Conservation (phyloP, 2,888 invertebrate genomes). For the Entomobrya multifasciata region DNA sequence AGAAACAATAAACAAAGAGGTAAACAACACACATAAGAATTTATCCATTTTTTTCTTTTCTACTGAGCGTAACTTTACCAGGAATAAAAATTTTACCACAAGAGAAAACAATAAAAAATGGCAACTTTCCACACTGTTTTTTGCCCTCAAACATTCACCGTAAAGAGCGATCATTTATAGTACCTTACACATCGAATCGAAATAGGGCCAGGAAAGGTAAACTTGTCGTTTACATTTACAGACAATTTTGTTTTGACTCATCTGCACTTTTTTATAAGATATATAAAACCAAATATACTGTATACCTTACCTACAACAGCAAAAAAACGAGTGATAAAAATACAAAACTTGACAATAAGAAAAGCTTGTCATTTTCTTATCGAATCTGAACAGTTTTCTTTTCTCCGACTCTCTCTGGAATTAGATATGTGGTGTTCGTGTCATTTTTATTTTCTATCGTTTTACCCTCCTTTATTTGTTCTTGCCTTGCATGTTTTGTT, state of each 20-base stretch:
- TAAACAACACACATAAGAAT: conserved; percentile 3
- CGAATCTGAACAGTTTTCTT: not conserved
- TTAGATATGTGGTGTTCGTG: conserved; percentile 24
- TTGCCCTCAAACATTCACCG: not conserved
- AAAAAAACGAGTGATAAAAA: not conserved
- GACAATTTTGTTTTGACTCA: too few species aligned
- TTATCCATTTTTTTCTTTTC: not conserved
- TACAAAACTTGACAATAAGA: conserved; percentile 59
- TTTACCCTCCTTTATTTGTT: not conserved
- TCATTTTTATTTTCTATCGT: conserved; percentile 24
- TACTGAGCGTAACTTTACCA: not conserved
- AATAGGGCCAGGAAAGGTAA: too few species aligned
- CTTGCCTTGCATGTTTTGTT: not conserved
- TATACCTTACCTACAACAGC: not conserved
- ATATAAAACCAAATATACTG: too few species aligned
- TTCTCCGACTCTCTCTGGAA: not conserved
- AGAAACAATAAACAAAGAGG: conserved; percentile 35
- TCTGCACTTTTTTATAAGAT: too few species aligned
- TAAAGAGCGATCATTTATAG: too few species aligned
- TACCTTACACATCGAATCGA: too few species aligned
- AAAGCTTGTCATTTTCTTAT: conserved; percentile 25
- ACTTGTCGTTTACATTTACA: too few species aligned
- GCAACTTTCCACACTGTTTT: not conserved
- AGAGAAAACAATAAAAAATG: not conserved
- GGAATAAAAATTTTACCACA: not conserved